Evolutionary conservation across 2,113 vertebrate genomes (phyloP).

Genomic region (Chaetorhynchus papuensis): DNA sequence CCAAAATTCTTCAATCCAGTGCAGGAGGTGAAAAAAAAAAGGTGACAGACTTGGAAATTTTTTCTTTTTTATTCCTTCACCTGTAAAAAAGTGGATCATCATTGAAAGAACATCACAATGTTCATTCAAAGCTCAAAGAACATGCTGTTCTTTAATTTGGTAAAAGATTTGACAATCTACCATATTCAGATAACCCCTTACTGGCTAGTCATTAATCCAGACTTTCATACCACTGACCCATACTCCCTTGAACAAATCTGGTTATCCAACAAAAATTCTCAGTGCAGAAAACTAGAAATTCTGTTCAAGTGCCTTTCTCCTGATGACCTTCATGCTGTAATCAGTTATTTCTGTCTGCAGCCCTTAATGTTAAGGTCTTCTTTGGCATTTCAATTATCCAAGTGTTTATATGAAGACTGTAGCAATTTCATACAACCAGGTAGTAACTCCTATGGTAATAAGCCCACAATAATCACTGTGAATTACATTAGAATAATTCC

Average conservation of each 20-base stretch:
- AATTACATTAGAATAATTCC: background rate
- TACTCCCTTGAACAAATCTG: background rate
- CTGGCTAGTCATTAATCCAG: conserved; percentile 25
- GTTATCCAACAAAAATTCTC: background rate
- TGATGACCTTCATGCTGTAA: background rate
- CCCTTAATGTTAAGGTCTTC: background rate
- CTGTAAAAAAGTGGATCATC: background rate
- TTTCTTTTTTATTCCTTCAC: background rate
- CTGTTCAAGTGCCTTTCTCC: background rate
- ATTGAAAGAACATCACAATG: background rate
- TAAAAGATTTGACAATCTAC: conserved; percentile 8
- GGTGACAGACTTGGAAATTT: background rate
- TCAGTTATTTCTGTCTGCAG: background rate
- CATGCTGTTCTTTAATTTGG: background rate
- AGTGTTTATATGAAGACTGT: background rate
- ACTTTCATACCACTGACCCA: background rate
- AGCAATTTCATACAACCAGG: background rate
- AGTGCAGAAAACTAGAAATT: background rate
- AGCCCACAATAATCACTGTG: background rate
- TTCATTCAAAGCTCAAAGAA: background rate
- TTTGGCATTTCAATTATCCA: background rate
- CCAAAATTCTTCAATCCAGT: background rate
- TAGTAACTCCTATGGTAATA: background rate
- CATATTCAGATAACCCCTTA: background rate
- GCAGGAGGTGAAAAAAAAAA: background rate